Conservation (phyloP, 2,797 vertebrate species). For the Xenopus petersii region DNA sequence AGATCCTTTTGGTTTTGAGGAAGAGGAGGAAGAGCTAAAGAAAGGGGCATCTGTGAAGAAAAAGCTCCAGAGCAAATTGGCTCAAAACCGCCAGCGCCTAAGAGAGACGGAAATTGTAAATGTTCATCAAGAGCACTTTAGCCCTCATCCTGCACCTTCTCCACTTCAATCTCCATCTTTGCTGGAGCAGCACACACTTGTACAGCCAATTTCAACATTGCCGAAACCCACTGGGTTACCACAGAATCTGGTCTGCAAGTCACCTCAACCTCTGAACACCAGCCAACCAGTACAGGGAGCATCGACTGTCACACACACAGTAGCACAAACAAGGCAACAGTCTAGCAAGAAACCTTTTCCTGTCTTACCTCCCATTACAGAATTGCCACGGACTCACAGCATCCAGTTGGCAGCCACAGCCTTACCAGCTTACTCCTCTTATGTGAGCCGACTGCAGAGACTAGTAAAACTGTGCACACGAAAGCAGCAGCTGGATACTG, state of each 20-base stretch:
- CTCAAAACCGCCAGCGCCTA: conserved; percentile 84
- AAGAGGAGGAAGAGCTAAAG: conserved; percentile 84
- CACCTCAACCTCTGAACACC: conserved; percentile 89
- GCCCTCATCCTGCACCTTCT: conserved; percentile 77
- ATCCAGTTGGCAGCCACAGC: conserved; percentile 86
- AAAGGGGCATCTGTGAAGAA: conserved; percentile 85
- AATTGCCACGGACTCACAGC: conserved; percentile 69
- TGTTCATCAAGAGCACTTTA: conserved; percentile 93
- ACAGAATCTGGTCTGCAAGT: conserved; percentile 93
- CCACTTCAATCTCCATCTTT: conserved; percentile 69
- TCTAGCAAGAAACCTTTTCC: conserved; percentile 80
- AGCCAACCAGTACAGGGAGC: conserved; percentile 87
- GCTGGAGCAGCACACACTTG: conserved; percentile 72
- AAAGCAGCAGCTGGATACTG: conserved; percentile 83
- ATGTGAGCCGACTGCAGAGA: conserved; percentile 89
- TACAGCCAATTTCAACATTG: conserved; percentile 68
- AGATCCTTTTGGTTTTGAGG: conserved; percentile 95
- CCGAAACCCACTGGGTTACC: conserved; percentile 71
- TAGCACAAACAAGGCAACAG: conserved; percentile 80
- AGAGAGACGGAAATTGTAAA: conserved; percentile 81
- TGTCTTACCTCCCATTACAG: conserved; percentile 67
- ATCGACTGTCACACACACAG: conserved; percentile 76
- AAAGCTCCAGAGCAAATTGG: conserved; percentile 87
- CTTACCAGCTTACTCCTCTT: conserved; percentile 85
- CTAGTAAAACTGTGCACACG: conserved; percentile 92